Evolutionary conservation across 2,113 vertebrate species (phyloP), one percentile per base, ranked within the genome.

Genomic region (Piaya cayana): DNA sequence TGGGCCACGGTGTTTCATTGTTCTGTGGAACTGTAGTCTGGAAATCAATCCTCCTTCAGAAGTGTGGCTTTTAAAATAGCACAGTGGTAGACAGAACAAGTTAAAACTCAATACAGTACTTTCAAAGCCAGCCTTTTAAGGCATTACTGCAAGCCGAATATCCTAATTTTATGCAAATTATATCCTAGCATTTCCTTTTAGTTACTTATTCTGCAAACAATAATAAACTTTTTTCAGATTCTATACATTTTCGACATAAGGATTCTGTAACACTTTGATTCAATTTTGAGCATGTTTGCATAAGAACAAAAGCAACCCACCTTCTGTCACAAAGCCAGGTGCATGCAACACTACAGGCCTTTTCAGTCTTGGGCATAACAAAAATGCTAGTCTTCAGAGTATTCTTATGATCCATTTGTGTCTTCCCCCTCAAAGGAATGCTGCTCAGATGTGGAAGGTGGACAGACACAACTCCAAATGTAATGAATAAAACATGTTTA

Each of bases 401-500:
- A 68, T 32, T 87, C 45, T 59, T 70, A 9, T 15, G 47, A 81
- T 86, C 86, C 62, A 36, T 77, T 75, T 74, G 49, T 12, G 3
- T 67, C 56, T 76, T 85, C n/a, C 49, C 29, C 22, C 25, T 72
- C n/a, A 82, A n/a, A 69, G 2, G 3, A 68, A 39, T 64, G 37
- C 53, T 72, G 52, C 52, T 95, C 45, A 86, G 17, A 75, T 69
- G 50, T 74, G 71, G 56, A 92, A 63, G 53, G 34, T 92, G 50
- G 47, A 64, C 36, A 92, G 71, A 58, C 89, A 77, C 17, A 78
- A 39, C 60, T 88, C 76, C 49, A 59, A 81, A 70, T 50, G 17
- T 82, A 77, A 97, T 94, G 18, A 97, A 96, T 95, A 95, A 96
- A 95, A 86, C 23, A 94, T 34, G 26, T 71, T 88, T 78, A 84